Evolutionary conservation across 2,797 vertebrate genomes (phyloP).

Genomic region (Knipowitschia caucasica): DNA sequence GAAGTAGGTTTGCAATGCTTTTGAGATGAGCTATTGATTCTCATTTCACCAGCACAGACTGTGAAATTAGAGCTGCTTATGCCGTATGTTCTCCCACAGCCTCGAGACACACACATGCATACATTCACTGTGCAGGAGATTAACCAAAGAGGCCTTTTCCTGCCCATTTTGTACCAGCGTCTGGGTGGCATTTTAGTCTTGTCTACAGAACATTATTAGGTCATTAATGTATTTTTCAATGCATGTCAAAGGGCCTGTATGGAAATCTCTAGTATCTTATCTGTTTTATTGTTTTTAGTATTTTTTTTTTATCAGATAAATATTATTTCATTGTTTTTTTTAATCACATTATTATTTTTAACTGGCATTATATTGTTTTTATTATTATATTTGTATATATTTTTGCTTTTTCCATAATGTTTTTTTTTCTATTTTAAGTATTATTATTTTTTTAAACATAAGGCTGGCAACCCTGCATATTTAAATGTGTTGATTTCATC

Average conservation of each 20-base stretch:
- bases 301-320: too few species aligned
- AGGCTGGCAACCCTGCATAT: too few species aligned
- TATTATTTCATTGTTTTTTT: too few species aligned
- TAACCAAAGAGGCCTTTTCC: background rate
- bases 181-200: background rate
- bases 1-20: constrained; percentile 15
- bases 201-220: background rate
- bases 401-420: too few species aligned
- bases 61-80: constrained; percentile 27
- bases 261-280: too few species aligned
- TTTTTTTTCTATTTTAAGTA: too few species aligned
- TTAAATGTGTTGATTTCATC: too few species aligned
- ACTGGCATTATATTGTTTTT: too few species aligned
- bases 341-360: too few species aligned
- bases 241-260: background rate
- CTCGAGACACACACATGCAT: constrained; percentile 8
- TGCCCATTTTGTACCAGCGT: background rate
- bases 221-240: background rate
- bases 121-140: background rate
- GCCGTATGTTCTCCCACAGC: constrained; percentile 17
- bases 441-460: too few species aligned
- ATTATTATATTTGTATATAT: too few species aligned
- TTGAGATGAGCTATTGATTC: constrained; percentile 34
- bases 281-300: too few species aligned
- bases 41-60: constrained; percentile 20